Base-by-base conservation (phyloP, 1,140 invertebrate species). In the Nasonia vitripennis region DNA sequence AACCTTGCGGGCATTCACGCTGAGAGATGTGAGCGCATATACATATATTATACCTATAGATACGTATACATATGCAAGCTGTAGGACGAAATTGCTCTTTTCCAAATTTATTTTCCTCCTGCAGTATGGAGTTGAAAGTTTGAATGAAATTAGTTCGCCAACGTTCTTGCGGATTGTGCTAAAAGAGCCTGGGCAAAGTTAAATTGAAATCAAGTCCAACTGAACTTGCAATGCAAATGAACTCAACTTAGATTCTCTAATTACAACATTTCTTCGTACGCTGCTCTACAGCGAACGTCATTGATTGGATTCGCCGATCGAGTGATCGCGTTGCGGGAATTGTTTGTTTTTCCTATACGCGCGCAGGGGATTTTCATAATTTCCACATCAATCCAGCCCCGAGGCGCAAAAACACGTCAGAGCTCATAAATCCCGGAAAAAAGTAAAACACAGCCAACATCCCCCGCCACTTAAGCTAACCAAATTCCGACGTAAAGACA, bases 141-240 rank as follows among this genome's bases (percentile, higher is more conserved):
- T 62, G n/a, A n/a, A 75, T 75, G 23, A 78, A 78, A 55, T 78
- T 48, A 55, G 48, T 55, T 78, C 31, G 27, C 27, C 45, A 78
- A 78, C 77, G 51, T 62, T 45, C 77, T 23, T 55, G 48, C 20
- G 27, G 51, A 48, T 78, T 34, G 55, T n/a, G 55, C 55, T n/a
- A n/a, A 62, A 62, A 55, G 51, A 55, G 51, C 51, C 0, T 55
- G 12, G 0, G 51, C 51, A 55, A 55, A 62, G 55, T 62, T 62
- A 62, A 62, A 62, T 62, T 62, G 55, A 62, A 62, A 62, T 62
- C 55, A n/a, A n/a, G 55, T 62, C 55, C 0, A 62, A 62, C 51
- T 55, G 51, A 55, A 27, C 48, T 78, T 31, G 75, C n/a, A 55
- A 55, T 78, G 75, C 75, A 51, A 78, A 78, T 55, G 48, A 78